Evolutionary conservation across 1,140 invertebrate species (phyloP).

Genomic region (Cyphomyrmex costatus): DNA sequence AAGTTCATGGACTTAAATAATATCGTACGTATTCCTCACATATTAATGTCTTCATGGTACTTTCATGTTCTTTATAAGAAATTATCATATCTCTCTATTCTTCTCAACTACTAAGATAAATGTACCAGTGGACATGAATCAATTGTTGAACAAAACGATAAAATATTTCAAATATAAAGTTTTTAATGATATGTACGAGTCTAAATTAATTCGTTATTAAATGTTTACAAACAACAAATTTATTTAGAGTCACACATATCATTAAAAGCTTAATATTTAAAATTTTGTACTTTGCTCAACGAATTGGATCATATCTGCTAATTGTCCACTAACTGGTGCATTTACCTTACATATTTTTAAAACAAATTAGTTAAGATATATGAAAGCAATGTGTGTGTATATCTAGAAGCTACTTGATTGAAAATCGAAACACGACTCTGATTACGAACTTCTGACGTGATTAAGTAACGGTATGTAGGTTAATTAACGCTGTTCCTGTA

Average conservation of each 20-base stretch:
- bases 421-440: conserved; percentile 50
- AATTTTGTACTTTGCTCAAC: too few relatives aligned
- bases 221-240: too few relatives aligned
- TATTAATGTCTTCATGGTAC: neutral
- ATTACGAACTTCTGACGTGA: conserved; percentile 59
- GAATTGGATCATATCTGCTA: too few relatives aligned
- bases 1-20: neutral
- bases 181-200: too few relatives aligned
- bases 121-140: too few relatives aligned
- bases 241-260: too few relatives aligned
- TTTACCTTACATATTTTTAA: neutral
- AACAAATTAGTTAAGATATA: neutral
- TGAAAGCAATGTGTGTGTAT: conserved; percentile 16
- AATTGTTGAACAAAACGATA: too few relatives aligned
- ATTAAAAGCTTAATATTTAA: too few relatives aligned
- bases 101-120: neutral
- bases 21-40: neutral
- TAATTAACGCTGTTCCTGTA: conserved; percentile 65
- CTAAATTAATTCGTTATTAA: too few relatives aligned
- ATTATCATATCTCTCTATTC: conserved; percentile 11
- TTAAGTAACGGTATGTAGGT: conserved; percentile 54
- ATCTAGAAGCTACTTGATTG: conserved; percentile 28
- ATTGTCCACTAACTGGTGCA: too few relatives aligned
- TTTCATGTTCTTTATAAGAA: neutral
- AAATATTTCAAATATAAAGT: too few relatives aligned